phyloP scores from a whole-genome alignment of 2,113 vertebrate genomes.

The Tachycineta bicolor region DNA sequence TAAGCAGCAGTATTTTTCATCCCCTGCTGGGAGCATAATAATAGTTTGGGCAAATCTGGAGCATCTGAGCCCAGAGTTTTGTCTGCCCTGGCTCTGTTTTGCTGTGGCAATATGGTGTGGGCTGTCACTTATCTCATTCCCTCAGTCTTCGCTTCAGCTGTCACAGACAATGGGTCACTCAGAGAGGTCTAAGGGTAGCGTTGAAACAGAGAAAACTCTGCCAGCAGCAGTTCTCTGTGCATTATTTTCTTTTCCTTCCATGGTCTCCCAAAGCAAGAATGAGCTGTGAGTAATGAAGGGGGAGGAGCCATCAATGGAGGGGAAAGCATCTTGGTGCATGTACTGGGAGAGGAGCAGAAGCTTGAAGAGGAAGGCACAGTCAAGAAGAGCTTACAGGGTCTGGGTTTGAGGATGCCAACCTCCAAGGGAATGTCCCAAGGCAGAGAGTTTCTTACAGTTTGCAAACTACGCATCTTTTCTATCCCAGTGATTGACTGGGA shows the following conservation, averaged over 20 bases:
- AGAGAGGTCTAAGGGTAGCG: not conserved
- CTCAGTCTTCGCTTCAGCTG: not conserved
- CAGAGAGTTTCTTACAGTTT: not conserved
- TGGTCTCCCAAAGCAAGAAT: not conserved
- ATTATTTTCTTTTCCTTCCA: not conserved
- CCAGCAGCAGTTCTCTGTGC: accelerated
- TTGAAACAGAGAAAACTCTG: not conserved
- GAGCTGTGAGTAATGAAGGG: not conserved
- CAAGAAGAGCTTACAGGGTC: not conserved
- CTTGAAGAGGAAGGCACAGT: not conserved
- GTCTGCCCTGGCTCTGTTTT: not conserved
- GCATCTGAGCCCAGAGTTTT: not conserved
- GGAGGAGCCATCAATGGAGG: not conserved
- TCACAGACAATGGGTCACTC: not conserved
- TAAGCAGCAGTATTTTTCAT: not conserved
- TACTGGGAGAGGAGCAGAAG: not conserved
- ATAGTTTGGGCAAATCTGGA: not conserved
- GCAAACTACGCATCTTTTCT: not conserved
- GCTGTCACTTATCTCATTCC: not conserved
- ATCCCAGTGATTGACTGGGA: not conserved
- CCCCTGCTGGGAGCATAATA: not conserved
- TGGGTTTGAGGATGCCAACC: not conserved
- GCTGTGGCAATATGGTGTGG: not conserved
- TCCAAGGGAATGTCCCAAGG: not conserved
- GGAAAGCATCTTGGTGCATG: not conserved